A percentile compares a stretch with the other conserved stretches of the same genome.
Conservation (phyloP, 2,888 invertebrate genomes). For the Anaspis maculata region DNA sequence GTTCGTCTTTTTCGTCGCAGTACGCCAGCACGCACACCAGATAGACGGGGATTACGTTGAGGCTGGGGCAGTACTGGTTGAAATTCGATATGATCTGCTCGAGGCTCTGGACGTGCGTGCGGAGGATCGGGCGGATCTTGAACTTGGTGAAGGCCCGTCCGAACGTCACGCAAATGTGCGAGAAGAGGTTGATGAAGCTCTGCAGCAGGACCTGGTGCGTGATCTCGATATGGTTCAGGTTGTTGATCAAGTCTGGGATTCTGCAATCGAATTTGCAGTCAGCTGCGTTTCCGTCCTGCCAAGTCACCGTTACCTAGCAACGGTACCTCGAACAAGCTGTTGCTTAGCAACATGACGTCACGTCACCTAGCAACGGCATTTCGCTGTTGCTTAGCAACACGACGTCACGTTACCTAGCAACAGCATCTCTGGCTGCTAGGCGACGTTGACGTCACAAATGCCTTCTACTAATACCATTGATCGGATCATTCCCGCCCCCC, state of each 20-base stretch:
- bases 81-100: slow-evolving; percentile 55
- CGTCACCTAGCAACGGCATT: too few species aligned
- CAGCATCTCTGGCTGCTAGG: too few species aligned
- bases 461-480: too few species aligned
- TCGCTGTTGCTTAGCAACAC: too few species aligned
- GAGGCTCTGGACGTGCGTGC: slow-evolving; percentile 49
- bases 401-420: too few species aligned
- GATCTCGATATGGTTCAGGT: slow-evolving; percentile 48
- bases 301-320: too few species aligned
- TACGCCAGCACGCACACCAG: slow-evolving; percentile 50
- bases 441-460: too few species aligned
- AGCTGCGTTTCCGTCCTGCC: too few species aligned
- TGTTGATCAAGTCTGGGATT: slow-evolving; percentile 50
- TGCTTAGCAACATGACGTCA: too few species aligned
- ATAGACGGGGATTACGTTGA: slow-evolving; percentile 54
- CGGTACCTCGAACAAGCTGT: too few species aligned
- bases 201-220: slow-evolving; percentile 46
- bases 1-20: slow-evolving; percentile 43
- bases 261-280: slow-evolving; percentile 43
- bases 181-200: slow-evolving; percentile 48
- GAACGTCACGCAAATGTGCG: slow-evolving; percentile 55
- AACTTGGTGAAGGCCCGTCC: slow-evolving; percentile 53
- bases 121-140: slow-evolving; percentile 52
- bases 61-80: slow-evolving; percentile 47
- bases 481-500: too few species aligned